A percentile compares a stretch with the other conserved stretches of the same genome.
These are phyloP conservation scores for Spodoptera litura DNA, from an alignment of 1,140 invertebrate species.

Conservation along the genomic window DNA sequence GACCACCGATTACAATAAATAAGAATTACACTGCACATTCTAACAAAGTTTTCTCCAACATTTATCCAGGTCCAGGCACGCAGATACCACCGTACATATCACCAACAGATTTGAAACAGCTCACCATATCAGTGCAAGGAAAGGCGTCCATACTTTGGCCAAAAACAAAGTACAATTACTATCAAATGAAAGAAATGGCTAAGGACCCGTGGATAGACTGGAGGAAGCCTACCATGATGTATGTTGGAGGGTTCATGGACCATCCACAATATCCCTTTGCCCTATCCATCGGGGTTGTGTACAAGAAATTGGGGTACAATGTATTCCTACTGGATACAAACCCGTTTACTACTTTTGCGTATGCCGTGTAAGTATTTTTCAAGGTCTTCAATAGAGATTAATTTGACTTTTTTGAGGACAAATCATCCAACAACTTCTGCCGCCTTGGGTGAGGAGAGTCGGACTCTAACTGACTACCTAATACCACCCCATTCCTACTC, in stretches of 20 bases:
- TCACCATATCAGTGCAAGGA: conserved; percentile 56
- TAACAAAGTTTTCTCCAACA: too few species aligned
- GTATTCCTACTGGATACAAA: conserved; percentile 68
- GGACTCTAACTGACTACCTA: too few species aligned
- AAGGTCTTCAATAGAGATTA: not conserved
- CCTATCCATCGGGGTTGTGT: conserved; percentile 40
- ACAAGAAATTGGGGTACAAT: conserved; percentile 67
- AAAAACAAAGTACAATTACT: conserved; percentile 66
- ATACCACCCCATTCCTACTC: too few species aligned
- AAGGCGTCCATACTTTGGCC: conserved; percentile 25
- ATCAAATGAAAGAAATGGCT: conserved; percentile 66
- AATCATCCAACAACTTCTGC: too few species aligned
- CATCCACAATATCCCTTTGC: conserved; percentile 63
- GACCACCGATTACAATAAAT: too few species aligned
- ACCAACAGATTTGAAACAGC: conserved; percentile 62
- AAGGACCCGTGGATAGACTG: conserved; percentile 67
- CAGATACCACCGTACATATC: conserved; percentile 64
- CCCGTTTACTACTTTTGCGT: conserved; percentile 64
- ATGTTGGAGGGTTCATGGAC: conserved; percentile 69
- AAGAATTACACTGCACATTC: too few species aligned
- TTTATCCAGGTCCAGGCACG: conserved; percentile 68
- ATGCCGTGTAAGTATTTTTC: conserved; percentile 64
- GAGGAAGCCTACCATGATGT: conserved; percentile 66
- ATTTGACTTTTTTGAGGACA: too few species aligned
- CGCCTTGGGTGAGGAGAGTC: too few species aligned